A percentile compares a stretch with the other conserved stretches of the same genome.
These are phyloP conservation scores for Sinocyclocheilus maitianheensis DNA, from an alignment of 2,113 vertebrate species.

Conservation along the genomic window DNA sequence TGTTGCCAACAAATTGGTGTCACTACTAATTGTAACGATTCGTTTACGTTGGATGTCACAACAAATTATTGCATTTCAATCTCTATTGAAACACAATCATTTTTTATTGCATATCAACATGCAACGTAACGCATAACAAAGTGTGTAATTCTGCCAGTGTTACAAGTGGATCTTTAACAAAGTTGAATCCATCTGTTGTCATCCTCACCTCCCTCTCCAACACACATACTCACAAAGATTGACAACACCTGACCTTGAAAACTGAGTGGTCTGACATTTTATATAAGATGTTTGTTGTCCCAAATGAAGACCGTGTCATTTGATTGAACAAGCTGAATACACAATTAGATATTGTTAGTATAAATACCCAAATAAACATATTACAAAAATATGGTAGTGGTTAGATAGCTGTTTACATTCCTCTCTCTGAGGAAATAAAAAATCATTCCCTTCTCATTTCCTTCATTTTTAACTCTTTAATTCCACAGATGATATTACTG, in stretches of 20 bases:
- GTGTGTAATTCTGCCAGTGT: neutral
- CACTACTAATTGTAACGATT: neutral
- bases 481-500: slow-evolving; percentile 11
- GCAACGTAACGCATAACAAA: neutral
- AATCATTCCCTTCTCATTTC: slow-evolving; percentile 25
- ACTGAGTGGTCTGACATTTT: slow-evolving; percentile 49
- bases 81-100: neutral
- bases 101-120: slow-evolving; percentile 28
- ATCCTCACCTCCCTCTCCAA: neutral
- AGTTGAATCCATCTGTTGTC: slow-evolving; percentile 25
- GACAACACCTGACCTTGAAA: slow-evolving; percentile 54
- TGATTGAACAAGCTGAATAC: slow-evolving; percentile 63
- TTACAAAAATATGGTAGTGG: slow-evolving; percentile 62
- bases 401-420: slow-evolving; percentile 74
- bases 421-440: slow-evolving; percentile 29
- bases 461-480: slow-evolving; percentile 31
- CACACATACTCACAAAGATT: slow-evolving; percentile 41
- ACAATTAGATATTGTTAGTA: slow-evolving; percentile 69
- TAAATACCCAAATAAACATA: slow-evolving; percentile 79
- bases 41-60: neutral
- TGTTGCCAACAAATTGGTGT: neutral
- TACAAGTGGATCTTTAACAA: neutral
- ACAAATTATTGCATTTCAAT: neutral
- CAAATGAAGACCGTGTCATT: slow-evolving; percentile 67
- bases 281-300: slow-evolving; percentile 64